These are phyloP conservation scores for Calephelis perditalis DNA, from an alignment of 2,888 invertebrate species.

Conservation along the genomic window DNA sequence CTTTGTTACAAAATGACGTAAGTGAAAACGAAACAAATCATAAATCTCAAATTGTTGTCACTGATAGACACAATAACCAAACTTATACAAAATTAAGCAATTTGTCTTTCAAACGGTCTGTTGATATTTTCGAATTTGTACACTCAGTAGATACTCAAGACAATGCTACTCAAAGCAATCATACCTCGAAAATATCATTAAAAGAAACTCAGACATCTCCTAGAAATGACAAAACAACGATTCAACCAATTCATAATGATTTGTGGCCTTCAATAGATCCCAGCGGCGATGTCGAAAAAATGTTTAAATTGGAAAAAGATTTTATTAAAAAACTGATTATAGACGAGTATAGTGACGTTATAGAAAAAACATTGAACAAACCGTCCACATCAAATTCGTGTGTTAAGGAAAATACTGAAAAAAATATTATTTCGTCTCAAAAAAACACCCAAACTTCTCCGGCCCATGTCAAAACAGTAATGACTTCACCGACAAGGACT, in stretches of 20 bases:
- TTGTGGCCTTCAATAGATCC: constrained; percentile 57
- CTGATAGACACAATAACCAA: constrained; percentile 35
- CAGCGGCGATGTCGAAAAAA: constrained; percentile 53
- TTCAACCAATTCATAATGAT: constrained; percentile 61
- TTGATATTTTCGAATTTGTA: constrained; percentile 65
- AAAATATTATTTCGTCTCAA: constrained; percentile 47
- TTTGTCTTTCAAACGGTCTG: constrained; percentile 58
- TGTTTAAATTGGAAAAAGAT: constrained; percentile 65
- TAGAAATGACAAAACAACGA: constrained; percentile 39
- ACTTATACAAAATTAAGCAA: constrained; percentile 49
- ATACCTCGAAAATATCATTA: constrained; percentile 46
- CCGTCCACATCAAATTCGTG: constrained; percentile 51
- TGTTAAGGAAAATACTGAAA: constrained; percentile 31
- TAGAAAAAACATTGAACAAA: constrained; percentile 58
- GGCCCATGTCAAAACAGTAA: constrained; percentile 58
- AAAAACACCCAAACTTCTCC: constrained; percentile 73
- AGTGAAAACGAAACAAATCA: constrained; percentile 14
- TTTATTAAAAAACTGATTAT: constrained; percentile 64
- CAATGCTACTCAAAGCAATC: constrained; percentile 60
- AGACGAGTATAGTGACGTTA: constrained; percentile 60
- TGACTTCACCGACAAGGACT: constrained; percentile 66
- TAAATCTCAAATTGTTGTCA: constrained; percentile 17
- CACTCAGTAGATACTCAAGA: constrained; percentile 64
- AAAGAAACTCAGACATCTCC: constrained; percentile 72
- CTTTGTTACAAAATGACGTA: neutral